Conservation (phyloP, 2,113 vertebrate species). For the Hippoglossus stenolepis region DNA sequence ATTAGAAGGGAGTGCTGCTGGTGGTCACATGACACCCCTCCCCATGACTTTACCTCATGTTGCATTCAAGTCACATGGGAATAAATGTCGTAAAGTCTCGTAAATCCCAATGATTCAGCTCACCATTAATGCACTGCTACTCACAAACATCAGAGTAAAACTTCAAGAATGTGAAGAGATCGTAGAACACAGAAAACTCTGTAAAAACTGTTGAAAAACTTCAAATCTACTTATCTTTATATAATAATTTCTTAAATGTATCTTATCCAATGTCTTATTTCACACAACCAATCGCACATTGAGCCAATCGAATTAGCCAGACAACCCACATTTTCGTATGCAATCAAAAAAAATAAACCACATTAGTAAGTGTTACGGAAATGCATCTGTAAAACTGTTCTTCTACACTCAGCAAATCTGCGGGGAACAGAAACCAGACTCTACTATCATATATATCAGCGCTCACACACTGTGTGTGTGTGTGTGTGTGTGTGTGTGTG, state of each 20-base stretch:
- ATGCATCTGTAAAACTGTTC: too few species aligned
- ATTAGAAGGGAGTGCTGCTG: not conserved
- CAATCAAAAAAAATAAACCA: too few species aligned
- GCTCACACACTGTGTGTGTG: too few species aligned
- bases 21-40: slow-evolving; percentile 41
- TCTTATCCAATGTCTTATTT: too few species aligned
- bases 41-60: slow-evolving; percentile 40
- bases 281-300: not conserved
- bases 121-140: not conserved
- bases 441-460: too few species aligned
- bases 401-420: too few species aligned
- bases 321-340: too few species aligned
- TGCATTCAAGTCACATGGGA: slow-evolving; percentile 27
- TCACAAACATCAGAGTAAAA: not conserved
- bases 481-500: too few species aligned
- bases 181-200: not conserved
- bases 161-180: not conserved
- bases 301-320: not conserved
- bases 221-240: not conserved
- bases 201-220: not conserved
- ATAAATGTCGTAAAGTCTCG: not conserved
- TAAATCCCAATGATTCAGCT: slow-evolving; percentile 4
- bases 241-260: not conserved
- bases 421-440: too few species aligned
- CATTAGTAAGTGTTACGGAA: too few species aligned